Evolutionary conservation across 2,888 invertebrate species (phyloP).

Genomic region (Trissolcus brochymenae): DNA sequence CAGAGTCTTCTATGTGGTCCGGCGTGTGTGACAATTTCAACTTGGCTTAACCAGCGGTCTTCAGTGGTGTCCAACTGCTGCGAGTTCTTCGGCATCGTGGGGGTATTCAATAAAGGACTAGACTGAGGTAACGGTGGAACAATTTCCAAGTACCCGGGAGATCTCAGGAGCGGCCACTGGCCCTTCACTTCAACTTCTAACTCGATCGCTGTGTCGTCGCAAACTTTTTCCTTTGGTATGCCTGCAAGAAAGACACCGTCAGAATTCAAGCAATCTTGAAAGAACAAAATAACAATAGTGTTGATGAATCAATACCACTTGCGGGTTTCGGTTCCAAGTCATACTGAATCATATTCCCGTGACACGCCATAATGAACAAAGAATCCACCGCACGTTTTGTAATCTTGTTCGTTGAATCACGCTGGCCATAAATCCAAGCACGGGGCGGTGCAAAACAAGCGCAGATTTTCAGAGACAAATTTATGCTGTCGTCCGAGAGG

Average conservation of each 20-base stretch:
- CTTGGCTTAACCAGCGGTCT: slow-evolving; percentile 96
- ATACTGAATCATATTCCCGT: slow-evolving; percentile 92
- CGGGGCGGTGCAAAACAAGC: slow-evolving; percentile 87
- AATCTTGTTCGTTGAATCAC: slow-evolving; percentile 71
- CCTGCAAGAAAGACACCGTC: slow-evolving; percentile 73
- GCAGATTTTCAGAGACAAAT: slow-evolving; percentile 85
- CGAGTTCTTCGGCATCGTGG: slow-evolving; percentile 65
- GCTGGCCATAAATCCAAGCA: slow-evolving; percentile 81
- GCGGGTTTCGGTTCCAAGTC: slow-evolving; percentile 87
- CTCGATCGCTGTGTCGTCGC: slow-evolving; percentile 91
- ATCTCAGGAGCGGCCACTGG: slow-evolving; percentile 91
- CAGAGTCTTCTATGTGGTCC: slow-evolving; percentile 96
- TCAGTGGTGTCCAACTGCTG: slow-evolving; percentile 75
- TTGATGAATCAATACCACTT: slow-evolving; percentile 74
- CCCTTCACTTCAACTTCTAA: slow-evolving; percentile 90
- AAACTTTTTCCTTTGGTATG: slow-evolving; percentile 88
- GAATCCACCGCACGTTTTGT: slow-evolving; percentile 83
- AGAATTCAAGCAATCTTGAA: background rate
- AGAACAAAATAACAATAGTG: background rate
- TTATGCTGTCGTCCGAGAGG: slow-evolving; percentile 84
- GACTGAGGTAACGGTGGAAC: slow-evolving; percentile 85
- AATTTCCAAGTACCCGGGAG: slow-evolving; percentile 81
- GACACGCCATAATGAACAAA: slow-evolving; percentile 92
- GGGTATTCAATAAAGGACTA: slow-evolving; percentile 81
- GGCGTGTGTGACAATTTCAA: slow-evolving; percentile 97